A percentile compares a stretch with the other conserved stretches of the same genome.
These are phyloP conservation scores for Drosophila parabipectinata DNA, from an alignment of 1,140 invertebrate species.

Conservation along the genomic window DNA sequence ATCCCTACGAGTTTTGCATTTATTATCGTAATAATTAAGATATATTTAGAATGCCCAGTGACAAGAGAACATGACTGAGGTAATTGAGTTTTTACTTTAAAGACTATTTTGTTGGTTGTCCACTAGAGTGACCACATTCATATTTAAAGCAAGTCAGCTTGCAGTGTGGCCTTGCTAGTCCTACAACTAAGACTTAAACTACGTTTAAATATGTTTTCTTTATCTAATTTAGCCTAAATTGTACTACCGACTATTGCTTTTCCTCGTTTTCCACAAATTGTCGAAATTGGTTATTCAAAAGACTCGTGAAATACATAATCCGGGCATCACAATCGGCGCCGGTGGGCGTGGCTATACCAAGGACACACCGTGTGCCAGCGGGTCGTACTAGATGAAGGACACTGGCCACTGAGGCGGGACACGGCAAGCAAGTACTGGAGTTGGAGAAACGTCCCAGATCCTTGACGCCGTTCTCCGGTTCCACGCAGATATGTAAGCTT, in stretches of 20 bases:
- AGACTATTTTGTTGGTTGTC: not conserved
- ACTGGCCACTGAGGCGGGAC: slow-evolving; percentile 55
- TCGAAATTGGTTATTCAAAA: slow-evolving; percentile 34
- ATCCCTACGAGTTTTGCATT: not conserved
- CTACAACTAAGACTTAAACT: not conserved
- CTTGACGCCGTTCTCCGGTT: slow-evolving; percentile 3
- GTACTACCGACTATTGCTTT: slow-evolving; percentile 5
- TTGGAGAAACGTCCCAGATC: slow-evolving; percentile 21
- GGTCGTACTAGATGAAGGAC: slow-evolving; percentile 54
- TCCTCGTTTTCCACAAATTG: slow-evolving; percentile 53
- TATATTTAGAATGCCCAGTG: slow-evolving; percentile 10
- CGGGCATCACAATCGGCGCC: slow-evolving; percentile 30
- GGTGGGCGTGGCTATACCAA: slow-evolving; percentile 66
- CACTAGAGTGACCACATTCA: slow-evolving; percentile 4
- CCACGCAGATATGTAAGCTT: slow-evolving; percentile 30
- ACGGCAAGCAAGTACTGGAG: slow-evolving; percentile 38
- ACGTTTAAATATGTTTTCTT: not conserved
- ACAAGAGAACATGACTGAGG: not conserved
- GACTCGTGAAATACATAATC: slow-evolving; percentile 58
- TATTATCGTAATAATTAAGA: not conserved
- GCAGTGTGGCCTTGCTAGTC: slow-evolving; percentile 6
- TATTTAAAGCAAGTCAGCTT: too few relatives aligned
- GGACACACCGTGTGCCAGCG: slow-evolving; percentile 52
- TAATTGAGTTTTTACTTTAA: slow-evolving; percentile 5
- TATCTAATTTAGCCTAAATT: slow-evolving; percentile 10